Evolutionary conservation across 2,113 vertebrate species (phyloP).

Genomic region (Rhinopomastus cyanomelas): DNA sequence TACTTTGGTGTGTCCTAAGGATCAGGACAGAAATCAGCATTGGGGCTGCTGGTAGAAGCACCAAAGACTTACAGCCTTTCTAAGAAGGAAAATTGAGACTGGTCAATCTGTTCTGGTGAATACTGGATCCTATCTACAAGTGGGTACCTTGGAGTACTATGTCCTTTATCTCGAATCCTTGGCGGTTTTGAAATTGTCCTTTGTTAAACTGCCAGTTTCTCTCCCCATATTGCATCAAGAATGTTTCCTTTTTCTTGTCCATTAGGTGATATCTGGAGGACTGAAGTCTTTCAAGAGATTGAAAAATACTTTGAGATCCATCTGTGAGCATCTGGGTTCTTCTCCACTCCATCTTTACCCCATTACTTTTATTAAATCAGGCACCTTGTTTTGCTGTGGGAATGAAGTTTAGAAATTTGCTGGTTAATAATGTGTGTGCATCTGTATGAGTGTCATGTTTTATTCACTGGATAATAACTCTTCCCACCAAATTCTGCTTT

Average conservation of each 20-base stretch:
- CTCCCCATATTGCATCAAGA: neutral
- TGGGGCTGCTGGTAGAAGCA: neutral
- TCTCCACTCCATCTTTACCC: neutral
- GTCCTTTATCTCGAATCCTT: neutral
- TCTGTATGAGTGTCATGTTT: neutral
- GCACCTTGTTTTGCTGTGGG: neutral
- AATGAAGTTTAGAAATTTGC: neutral
- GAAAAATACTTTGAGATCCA: neutral
- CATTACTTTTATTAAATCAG: too few relatives aligned
- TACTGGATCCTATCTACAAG: neutral
- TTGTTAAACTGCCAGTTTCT: neutral
- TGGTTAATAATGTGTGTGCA: neutral
- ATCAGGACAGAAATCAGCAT: neutral
- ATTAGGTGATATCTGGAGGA: neutral
- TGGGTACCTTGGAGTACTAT: neutral
- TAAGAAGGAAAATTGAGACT: neutral
- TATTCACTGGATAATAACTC: neutral
- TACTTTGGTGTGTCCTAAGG: neutral
- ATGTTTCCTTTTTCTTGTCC: neutral
- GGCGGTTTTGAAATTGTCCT: neutral
- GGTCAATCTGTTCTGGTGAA: neutral
- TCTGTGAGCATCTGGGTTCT: neutral
- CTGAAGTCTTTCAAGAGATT: neutral
- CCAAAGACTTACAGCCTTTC: neutral
- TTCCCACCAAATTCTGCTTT: neutral